These are phyloP conservation scores for Cynopterus brachyotis DNA, from an alignment of 2,113 vertebrate genomes.

Conservation along the genomic window DNA sequence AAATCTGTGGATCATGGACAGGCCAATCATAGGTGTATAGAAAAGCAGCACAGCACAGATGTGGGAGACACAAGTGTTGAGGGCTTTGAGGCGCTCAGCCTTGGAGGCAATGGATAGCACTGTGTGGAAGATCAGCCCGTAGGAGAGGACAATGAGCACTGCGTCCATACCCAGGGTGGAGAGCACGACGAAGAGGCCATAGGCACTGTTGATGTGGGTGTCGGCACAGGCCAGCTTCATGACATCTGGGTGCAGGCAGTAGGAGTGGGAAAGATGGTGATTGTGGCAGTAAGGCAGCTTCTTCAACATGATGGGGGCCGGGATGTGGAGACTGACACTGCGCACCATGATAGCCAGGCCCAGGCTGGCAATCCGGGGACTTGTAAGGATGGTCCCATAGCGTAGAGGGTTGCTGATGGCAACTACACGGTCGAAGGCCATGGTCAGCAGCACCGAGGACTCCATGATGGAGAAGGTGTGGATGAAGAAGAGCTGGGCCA, in stretches of 20 bases:
- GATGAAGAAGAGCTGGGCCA: constrained; percentile 71
- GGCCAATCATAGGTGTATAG: constrained; percentile 47
- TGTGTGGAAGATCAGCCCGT: constrained; percentile 38
- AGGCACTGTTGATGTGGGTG: constrained; percentile 3
- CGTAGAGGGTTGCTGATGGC: constrained; percentile 65
- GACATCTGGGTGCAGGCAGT: constrained; percentile 57
- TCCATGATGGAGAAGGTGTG: constrained; percentile 68
- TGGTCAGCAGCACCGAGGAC: constrained; percentile 68
- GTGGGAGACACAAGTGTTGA: constrained; percentile 70
- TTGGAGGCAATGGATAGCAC: constrained; percentile 63
- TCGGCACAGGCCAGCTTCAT: constrained; percentile 54
- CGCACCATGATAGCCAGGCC: background rate
- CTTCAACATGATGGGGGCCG: constrained; percentile 43
- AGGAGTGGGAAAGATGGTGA: constrained; percentile 47
- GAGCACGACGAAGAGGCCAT: constrained; percentile 56
- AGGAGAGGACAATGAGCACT: constrained; percentile 55
- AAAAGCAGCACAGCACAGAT: constrained; percentile 53
- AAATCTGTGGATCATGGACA: constrained; percentile 55
- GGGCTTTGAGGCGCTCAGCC: constrained; percentile 26
- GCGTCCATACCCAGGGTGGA: constrained; percentile 55
- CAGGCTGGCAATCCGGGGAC: background rate
- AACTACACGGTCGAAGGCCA: constrained; percentile 65
- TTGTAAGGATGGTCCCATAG: constrained; percentile 48
- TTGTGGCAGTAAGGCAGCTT: constrained; percentile 39
- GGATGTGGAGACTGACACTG: constrained; percentile 23